Conservation (phyloP, 2,888 invertebrate species). For the Eupeodes latifasciatus region DNA sequence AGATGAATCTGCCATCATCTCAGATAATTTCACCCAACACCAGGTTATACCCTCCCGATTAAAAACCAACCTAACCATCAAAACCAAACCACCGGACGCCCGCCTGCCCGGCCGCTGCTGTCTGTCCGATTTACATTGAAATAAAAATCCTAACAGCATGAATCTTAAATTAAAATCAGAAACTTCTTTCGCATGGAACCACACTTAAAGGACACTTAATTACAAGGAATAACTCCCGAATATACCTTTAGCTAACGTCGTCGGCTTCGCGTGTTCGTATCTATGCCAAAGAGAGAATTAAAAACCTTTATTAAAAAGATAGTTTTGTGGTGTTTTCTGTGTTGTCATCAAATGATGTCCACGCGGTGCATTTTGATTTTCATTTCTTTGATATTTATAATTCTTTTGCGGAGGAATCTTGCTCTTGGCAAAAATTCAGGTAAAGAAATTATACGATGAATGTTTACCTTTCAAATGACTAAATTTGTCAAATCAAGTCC, state of each 20-base stretch:
- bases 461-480: background rate
- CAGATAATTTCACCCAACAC: constrained; percentile 5
- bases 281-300: background rate
- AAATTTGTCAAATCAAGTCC: background rate
- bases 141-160: constrained; percentile 39
- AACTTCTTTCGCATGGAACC: constrained; percentile 46
- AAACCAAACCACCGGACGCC: background rate
- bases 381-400: background rate
- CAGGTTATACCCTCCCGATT: background rate
- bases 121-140: constrained; percentile 29
- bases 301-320: background rate
- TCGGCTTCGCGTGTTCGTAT: too few relatives aligned
- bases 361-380: background rate
- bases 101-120: background rate
- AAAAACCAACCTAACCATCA: too few relatives aligned
- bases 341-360: background rate
- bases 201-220: constrained; percentile 64
- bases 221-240: constrained; percentile 27
- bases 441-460: background rate
- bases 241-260: background rate
- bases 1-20: constrained; percentile 27
- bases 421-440: constrained; percentile 3
- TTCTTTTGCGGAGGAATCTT: background rate
- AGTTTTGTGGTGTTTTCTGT: background rate
- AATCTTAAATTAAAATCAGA: constrained; percentile 71